Conservation (phyloP, 2,888 invertebrate species). For the Imbricaverruca yamaguchii region DNA sequence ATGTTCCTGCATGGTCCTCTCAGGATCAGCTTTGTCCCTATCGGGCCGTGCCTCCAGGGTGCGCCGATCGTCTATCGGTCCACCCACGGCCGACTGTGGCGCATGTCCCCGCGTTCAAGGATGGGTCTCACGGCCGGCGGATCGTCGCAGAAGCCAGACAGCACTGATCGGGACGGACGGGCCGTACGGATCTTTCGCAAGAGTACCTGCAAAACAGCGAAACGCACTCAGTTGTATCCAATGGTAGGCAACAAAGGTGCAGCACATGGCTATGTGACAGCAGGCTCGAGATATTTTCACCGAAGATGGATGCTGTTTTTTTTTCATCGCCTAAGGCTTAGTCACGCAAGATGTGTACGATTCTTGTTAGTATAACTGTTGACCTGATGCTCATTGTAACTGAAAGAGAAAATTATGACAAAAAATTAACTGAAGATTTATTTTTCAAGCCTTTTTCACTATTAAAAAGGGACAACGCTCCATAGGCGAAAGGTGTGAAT, state of each 20-base stretch:
- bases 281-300: neutral
- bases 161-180: neutral
- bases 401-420: too few species aligned
- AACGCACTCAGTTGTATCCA: too few species aligned
- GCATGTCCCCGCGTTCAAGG: neutral
- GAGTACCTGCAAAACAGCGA: neutral
- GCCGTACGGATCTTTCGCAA: neutral
- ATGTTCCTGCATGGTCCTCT: too few species aligned
- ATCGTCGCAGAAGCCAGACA: neutral
- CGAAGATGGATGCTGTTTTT: neutral
- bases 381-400: too few species aligned
- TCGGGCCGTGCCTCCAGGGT: too few species aligned
- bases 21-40: too few species aligned
- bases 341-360: neutral
- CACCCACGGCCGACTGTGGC: neutral
- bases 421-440: too few species aligned
- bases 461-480: too few species aligned
- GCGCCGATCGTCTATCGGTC: neutral
- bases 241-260: neutral
- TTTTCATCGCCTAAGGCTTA: neutral
- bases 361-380: too few species aligned
- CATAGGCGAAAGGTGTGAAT: too few species aligned
- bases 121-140: neutral
- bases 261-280: neutral
- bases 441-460: too few species aligned